Evolutionary conservation across 1,140 invertebrate genomes (phyloP).

Genomic region (Mycetomoellerius zeteki): DNA sequence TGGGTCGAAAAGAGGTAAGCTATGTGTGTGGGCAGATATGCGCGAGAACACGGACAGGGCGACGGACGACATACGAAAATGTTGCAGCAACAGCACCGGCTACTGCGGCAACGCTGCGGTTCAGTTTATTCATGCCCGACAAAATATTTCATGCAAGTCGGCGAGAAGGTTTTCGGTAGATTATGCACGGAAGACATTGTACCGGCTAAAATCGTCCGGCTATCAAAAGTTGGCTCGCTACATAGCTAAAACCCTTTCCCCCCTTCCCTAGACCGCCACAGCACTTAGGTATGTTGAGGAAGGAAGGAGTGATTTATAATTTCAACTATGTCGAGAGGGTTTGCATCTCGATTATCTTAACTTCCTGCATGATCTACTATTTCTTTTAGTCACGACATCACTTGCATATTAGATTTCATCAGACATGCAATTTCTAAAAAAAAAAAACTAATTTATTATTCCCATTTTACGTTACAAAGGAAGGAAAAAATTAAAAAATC

Average conservation of each 20-base stretch:
- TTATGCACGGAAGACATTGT: conserved; percentile 79
- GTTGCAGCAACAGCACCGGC: conserved; percentile 57
- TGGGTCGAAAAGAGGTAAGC: conserved; percentile 42
- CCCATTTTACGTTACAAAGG: too few relatives aligned
- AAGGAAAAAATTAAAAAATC: background rate
- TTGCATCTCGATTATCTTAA: conserved; percentile 55
- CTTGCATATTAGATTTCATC: conserved; percentile 48
- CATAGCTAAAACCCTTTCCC: background rate
- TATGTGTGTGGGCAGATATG: conserved; percentile 39
- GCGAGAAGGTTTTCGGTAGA: conserved; percentile 74
- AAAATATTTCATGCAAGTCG: conserved; percentile 82
- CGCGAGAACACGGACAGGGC: background rate
- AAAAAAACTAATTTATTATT: background rate
- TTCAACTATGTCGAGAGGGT: conserved; percentile 6
- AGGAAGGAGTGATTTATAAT: conserved; percentile 54
- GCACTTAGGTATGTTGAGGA: background rate
- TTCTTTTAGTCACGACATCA: conserved; percentile 41
- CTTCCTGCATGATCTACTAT: background rate
- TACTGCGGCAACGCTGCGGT: conserved; percentile 68
- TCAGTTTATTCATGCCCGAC: conserved; percentile 80
- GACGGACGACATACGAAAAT: conserved; percentile 67
- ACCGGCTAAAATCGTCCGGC: conserved; percentile 80
- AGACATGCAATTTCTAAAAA: conserved; percentile 42
- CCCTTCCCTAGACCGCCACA: too few relatives aligned
- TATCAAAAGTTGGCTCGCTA: conserved; percentile 80